Evolutionary conservation across 1,140 invertebrate species (phyloP).

Genomic region (Macrobrachium nipponense): DNA sequence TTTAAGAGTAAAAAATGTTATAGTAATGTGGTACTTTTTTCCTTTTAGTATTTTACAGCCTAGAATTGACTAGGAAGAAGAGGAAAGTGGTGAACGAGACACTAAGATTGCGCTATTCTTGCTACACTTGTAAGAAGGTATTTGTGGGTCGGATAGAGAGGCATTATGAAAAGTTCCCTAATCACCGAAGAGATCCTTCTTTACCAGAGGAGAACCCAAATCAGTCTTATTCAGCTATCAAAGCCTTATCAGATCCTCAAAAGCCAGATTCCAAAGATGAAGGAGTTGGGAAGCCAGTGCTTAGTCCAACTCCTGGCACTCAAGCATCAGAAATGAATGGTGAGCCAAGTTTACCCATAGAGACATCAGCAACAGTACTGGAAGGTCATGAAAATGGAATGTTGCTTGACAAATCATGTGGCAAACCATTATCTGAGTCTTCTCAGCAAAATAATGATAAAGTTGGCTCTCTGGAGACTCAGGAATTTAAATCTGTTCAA

Average conservation of each 20-base stretch:
- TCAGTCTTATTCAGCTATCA: slow-evolving; percentile 36
- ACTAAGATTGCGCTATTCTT: slow-evolving; percentile 53
- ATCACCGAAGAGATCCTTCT: slow-evolving; percentile 44
- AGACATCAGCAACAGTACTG: slow-evolving; percentile 33
- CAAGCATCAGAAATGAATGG: slow-evolving; percentile 53
- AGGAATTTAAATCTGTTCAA: too few relatives aligned
- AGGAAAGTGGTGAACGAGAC: slow-evolving; percentile 18
- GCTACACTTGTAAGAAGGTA: slow-evolving; percentile 52
- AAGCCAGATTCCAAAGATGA: slow-evolving; percentile 8
- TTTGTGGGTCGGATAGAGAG: slow-evolving; percentile 57
- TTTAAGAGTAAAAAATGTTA: too few relatives aligned
- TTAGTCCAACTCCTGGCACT: slow-evolving; percentile 59
- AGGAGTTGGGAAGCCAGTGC: slow-evolving; percentile 43
- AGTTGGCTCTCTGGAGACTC: too few relatives aligned
- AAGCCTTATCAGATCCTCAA: slow-evolving; percentile 20
- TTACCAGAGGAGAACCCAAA: slow-evolving; percentile 15
- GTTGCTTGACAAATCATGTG: too few relatives aligned
- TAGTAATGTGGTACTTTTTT: not conserved
- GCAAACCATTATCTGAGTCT: too few relatives aligned
- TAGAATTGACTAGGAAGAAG: slow-evolving; percentile 57
- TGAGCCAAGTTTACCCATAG: slow-evolving; percentile 58
- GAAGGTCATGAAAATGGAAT: too few relatives aligned
- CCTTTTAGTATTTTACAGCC: not conserved
- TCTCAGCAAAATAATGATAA: too few relatives aligned
- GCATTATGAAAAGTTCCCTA: slow-evolving; percentile 55